These are phyloP conservation scores for Callinectes sapidus DNA, from an alignment of 2,888 invertebrate species.

Conservation along the genomic window DNA sequence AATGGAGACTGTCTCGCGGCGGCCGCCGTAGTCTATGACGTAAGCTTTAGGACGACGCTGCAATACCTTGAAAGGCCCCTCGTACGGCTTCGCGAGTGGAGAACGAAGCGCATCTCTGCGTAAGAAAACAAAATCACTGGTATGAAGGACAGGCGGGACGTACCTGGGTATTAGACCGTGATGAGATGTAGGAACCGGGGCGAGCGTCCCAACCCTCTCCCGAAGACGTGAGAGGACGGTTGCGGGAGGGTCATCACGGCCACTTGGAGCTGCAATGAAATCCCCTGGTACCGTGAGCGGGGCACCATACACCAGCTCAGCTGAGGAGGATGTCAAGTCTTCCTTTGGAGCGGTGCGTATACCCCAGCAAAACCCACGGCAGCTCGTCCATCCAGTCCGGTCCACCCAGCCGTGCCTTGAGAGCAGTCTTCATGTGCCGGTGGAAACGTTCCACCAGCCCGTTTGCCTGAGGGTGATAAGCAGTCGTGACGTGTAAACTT, in stretches of 20 bases:
- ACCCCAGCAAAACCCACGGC: conserved; percentile 26
- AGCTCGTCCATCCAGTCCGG: conserved; percentile 39
- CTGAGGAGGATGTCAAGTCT: conserved; percentile 2
- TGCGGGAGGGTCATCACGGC: neutral
- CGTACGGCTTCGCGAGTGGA: conserved; percentile 22
- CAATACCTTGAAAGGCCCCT: conserved; percentile 5
- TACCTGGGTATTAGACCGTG: neutral
- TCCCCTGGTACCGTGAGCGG: neutral
- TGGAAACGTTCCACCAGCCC: conserved; percentile 37
- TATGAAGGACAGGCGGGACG: too few species aligned
- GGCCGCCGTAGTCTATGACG: conserved; percentile 25
- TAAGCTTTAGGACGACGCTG: neutral
- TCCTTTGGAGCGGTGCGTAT: conserved; percentile 27
- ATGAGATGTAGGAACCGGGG: neutral
- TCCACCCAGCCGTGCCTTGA: too few species aligned
- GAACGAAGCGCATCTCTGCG: neutral
- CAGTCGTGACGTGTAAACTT: neutral
- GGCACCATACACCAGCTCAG: conserved; percentile 32
- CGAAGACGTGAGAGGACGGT: conserved; percentile 10
- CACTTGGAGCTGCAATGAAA: neutral
- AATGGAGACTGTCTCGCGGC: neutral
- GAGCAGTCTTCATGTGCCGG: too few species aligned
- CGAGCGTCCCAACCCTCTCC: conserved; percentile 1
- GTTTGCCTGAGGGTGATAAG: conserved; percentile 37
- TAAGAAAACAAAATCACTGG: neutral